phyloP scores from a whole-genome alignment of 1,140 invertebrate genomes.

The Chrysoperla carnea region DNA sequence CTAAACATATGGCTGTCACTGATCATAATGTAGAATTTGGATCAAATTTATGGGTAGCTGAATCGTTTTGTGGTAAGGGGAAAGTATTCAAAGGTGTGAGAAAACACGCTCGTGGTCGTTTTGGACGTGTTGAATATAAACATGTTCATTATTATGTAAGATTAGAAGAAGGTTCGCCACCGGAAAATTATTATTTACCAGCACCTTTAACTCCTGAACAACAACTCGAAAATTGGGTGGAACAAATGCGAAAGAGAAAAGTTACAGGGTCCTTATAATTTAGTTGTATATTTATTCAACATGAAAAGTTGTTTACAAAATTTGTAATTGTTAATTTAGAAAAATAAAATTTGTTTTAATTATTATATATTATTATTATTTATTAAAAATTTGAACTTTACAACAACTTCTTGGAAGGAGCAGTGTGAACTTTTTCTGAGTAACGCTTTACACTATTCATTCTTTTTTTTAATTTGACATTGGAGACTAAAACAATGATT shows the following conservation, averaged over 20 bases:
- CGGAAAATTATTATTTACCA: conserved; percentile 49
- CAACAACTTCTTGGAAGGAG: too few relatives aligned
- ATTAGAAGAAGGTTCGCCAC: conserved; percentile 82
- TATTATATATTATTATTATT: background rate
- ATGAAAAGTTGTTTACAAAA: too few relatives aligned
- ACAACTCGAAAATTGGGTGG: conserved; percentile 54
- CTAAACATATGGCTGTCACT: conserved; percentile 69
- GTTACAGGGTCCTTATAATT: conserved; percentile 47
- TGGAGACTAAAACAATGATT: too few relatives aligned
- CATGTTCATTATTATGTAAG: conserved; percentile 79
- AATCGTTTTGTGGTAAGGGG: conserved; percentile 68
- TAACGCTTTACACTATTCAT: too few relatives aligned
- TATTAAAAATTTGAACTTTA: too few relatives aligned
- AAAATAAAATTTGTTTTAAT: background rate
- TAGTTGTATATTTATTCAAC: too few relatives aligned
- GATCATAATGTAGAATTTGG: conserved; percentile 88
- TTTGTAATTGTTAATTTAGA: background rate
- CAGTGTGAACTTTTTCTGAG: too few relatives aligned
- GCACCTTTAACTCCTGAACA: conserved; percentile 47
- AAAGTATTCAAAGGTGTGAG: conserved; percentile 61
- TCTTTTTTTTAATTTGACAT: too few relatives aligned
- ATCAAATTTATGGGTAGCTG: conserved; percentile 90
- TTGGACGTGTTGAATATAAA: conserved; percentile 56
- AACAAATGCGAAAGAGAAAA: conserved; percentile 48
- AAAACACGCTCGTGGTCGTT: conserved; percentile 53